A percentile compares a stretch with the other conserved stretches of the same genome.
Evolutionary conservation across 2,797 vertebrate species (phyloP).

Genomic region (Girardinus metallicus): DNA sequence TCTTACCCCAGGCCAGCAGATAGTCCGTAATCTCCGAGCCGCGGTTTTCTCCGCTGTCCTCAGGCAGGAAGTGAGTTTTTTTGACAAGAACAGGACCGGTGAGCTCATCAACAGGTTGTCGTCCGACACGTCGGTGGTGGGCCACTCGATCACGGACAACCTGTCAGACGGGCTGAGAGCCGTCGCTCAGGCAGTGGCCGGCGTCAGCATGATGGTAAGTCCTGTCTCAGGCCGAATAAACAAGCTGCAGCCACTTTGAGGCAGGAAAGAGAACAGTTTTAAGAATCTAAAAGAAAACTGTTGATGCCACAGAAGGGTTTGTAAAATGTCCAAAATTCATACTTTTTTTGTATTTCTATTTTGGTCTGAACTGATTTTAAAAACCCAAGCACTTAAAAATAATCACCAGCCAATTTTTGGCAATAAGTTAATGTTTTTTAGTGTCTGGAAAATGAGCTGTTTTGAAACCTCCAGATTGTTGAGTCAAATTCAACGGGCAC

Average conservation of each 20-base stretch:
- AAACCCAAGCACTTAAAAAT: no score
- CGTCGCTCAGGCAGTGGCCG: constrained; percentile 88
- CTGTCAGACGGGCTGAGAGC: constrained; percentile 95
- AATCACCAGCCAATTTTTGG: no score
- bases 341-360: no score
- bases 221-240: neutral
- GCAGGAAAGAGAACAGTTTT: neutral
- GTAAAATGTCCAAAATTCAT: neutral
- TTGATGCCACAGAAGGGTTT: neutral
- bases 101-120: constrained; percentile 97
- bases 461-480: no score
- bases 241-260: neutral
- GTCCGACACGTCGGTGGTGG: constrained; percentile 89
- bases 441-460: no score
- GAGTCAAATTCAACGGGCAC: no score
- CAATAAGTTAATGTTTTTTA: no score
- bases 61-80: constrained; percentile 95
- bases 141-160: constrained; percentile 93
- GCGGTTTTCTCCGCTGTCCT: constrained; percentile 92
- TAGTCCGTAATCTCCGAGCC: constrained; percentile 89
- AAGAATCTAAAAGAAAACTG: neutral
- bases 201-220: constrained; percentile 97
- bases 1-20: constrained; percentile 84
- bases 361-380: no score
- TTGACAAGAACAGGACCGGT: constrained; percentile 93